phyloP scores from a whole-genome alignment of 2,797 vertebrate species.

The Poliocrania exsul region DNA sequence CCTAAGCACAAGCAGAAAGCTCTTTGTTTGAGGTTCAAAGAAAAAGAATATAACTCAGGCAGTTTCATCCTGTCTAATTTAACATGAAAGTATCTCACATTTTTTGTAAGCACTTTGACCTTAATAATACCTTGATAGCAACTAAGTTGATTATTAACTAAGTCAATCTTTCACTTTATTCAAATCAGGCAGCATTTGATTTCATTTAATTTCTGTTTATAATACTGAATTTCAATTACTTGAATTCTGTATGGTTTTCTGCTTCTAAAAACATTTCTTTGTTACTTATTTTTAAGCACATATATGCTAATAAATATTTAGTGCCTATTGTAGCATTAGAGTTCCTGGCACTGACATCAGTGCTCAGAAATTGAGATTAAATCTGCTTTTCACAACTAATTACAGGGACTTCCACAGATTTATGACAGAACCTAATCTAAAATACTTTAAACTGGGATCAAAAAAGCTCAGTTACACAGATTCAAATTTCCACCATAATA shows the following conservation, averaged over 20 bases:
- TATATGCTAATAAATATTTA: not conserved
- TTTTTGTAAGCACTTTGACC: not conserved
- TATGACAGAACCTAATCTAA: not conserved
- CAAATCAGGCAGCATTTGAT: not conserved
- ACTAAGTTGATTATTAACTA: not conserved
- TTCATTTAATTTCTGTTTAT: not conserved
- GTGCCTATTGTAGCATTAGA: not conserved
- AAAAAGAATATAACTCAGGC: not conserved
- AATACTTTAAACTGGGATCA: rapidly evolving
- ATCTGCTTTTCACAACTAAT: not conserved
- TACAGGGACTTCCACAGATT: not conserved
- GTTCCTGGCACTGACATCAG: not conserved
- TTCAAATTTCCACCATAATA: not conserved
- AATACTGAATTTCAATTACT: not conserved
- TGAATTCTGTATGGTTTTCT: not conserved
- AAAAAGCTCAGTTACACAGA: not conserved
- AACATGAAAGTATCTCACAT: not conserved
- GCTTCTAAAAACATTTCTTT: not conserved
- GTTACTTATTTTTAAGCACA: not conserved
- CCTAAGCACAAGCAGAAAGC: rapidly evolving
- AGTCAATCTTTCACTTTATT: not conserved
- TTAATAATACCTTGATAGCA: not conserved
- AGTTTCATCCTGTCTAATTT: not conserved
- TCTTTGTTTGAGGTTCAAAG: not conserved
- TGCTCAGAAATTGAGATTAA: not conserved